Conservation (phyloP, 1,140 invertebrate species). For the Hestina assimilis region DNA sequence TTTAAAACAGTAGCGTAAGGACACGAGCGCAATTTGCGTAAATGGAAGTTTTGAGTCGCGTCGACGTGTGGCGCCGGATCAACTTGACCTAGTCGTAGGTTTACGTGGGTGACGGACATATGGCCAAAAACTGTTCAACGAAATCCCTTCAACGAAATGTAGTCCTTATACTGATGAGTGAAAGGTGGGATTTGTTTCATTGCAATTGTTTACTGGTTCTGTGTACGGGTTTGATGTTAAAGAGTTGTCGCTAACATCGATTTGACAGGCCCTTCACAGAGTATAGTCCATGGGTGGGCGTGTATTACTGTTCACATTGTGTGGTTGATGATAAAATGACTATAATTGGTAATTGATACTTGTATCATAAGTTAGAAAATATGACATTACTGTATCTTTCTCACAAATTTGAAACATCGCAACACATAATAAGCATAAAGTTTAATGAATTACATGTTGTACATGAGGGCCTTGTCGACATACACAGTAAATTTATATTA, state of each 20-base stretch:
- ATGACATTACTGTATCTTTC: no score
- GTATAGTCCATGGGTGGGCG: slow-evolving; percentile 1
- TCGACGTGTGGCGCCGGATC: slow-evolving; percentile 29
- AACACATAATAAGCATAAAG: no score
- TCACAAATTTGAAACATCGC: no score
- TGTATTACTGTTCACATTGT: slow-evolving; percentile 2
- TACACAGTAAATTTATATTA: no score
- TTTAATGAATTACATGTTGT: no score
- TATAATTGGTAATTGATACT: no score
- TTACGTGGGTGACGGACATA: slow-evolving; percentile 33
- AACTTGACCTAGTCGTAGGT: slow-evolving; percentile 47
- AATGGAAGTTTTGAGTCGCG: slow-evolving; percentile 36
- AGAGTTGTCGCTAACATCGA: slow-evolving; percentile 4
- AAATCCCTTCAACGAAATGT: slow-evolving; percentile 1
- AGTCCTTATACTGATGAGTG: neutral
- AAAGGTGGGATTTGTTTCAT: neutral
- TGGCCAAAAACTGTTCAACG: slow-evolving; percentile 5
- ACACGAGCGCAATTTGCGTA: slow-evolving; percentile 38
- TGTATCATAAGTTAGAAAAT: no score
- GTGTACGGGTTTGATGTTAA: slow-evolving; percentile 13
- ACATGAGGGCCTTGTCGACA: no score
- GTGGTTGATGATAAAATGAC: neutral
- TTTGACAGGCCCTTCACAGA: slow-evolving; percentile 13
- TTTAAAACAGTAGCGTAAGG: slow-evolving; percentile 15
- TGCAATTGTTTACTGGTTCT: neutral